Conservation (phyloP, 2,888 invertebrate species). For the Eurytoma adleriae region DNA sequence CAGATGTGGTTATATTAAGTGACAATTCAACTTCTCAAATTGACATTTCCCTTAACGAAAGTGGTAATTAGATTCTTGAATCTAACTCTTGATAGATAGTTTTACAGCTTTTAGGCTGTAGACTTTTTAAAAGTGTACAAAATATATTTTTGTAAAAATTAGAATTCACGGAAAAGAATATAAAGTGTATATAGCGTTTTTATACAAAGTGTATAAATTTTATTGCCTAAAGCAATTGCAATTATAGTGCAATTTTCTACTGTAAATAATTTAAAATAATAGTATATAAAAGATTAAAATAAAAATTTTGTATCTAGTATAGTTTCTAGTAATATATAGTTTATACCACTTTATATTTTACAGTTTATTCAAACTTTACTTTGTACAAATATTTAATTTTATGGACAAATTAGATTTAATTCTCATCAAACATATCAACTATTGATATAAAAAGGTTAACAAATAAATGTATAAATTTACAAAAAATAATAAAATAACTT, state of each 20-base stretch:
- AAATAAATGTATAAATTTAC: too few relatives aligned
- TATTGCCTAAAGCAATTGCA: background rate
- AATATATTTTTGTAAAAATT: conserved; percentile 17
- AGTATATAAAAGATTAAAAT: background rate
- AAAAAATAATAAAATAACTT: too few relatives aligned
- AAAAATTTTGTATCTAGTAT: background rate
- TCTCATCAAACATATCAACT: too few relatives aligned
- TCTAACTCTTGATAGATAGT: conserved; percentile 12
- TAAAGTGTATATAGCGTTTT: background rate
- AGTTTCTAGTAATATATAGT: too few relatives aligned
- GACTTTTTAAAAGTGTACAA: conserved; percentile 4
- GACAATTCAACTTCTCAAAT: background rate
- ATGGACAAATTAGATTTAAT: too few relatives aligned
- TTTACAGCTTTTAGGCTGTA: background rate
- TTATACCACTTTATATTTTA: too few relatives aligned
- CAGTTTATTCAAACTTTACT: too few relatives aligned
- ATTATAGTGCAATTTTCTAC: conserved; percentile 17
- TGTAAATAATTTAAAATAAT: background rate
- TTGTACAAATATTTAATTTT: too few relatives aligned
- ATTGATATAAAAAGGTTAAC: too few relatives aligned
- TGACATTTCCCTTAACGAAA: conserved; percentile 1
- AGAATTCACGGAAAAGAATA: background rate
- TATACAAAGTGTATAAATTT: background rate
- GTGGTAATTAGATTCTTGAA: background rate
- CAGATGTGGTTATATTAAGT: conserved; percentile 37